phyloP scores from a whole-genome alignment of 2,888 invertebrate genomes.

The Leucoma salicis region DNA sequence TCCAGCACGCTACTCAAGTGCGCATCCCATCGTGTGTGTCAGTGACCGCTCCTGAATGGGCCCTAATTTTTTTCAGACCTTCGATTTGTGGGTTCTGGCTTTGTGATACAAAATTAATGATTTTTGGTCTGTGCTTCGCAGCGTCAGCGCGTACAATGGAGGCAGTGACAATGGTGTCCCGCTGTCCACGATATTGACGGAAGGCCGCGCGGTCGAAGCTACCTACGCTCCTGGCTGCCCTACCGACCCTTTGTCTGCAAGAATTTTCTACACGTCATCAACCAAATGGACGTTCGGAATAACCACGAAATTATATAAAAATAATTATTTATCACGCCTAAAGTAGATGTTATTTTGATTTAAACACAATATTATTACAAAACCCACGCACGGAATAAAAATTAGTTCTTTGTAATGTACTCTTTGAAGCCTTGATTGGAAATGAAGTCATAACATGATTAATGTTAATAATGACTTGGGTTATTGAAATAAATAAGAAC shows the following conservation, averaged over 20 bases:
- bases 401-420: not conserved
- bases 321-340: constrained; percentile 53
- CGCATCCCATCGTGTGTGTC: constrained; percentile 59
- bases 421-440: not conserved
- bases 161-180: constrained; percentile 76
- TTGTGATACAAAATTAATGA: constrained; percentile 82
- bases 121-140: constrained; percentile 76
- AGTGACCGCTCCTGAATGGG: constrained; percentile 73
- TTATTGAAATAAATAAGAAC: not conserved
- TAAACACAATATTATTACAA: not conserved
- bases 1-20: constrained; percentile 40
- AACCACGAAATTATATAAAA: constrained; percentile 54
- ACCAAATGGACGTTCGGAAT: constrained; percentile 65
- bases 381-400: not conserved
- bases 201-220: constrained; percentile 56
- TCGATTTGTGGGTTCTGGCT: constrained; percentile 80
- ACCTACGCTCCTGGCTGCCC: constrained; percentile 69
- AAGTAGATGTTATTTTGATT: constrained; percentile 34
- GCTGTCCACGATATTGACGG: constrained; percentile 79
- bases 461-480: too few species aligned
- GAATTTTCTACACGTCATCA: constrained; percentile 73
- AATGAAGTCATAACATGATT: constrained; percentile 9
- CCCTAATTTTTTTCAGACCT: constrained; percentile 70
- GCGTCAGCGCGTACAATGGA: constrained; percentile 66
- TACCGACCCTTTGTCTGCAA: constrained; percentile 61